Base-by-base conservation (phyloP, 2,797 vertebrate genomes). In the Amblyopsis hoosieri region DNA sequence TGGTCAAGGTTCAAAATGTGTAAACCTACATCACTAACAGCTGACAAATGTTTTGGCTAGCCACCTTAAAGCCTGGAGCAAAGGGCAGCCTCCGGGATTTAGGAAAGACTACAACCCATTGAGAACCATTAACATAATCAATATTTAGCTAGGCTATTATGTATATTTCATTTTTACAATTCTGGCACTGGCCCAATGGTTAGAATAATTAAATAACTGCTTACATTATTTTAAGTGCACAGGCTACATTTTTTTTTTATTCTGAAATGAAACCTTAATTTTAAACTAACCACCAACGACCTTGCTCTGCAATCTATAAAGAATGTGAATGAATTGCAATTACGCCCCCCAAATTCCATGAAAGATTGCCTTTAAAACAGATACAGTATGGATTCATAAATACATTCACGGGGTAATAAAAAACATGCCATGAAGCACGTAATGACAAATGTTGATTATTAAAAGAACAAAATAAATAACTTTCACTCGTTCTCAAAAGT, bases 361-460 rank as follows among this genome's bases (percentile, higher is more conserved):
- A 37, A 13, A 37, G 23, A 56, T 0, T 73, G 57, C 49, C n/a
- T 62, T 31, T 55, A 56, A 80, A 81, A 76, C 69, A 23, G 59
- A 45, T 10, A 29, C 23, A 29, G 23, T 29, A 50, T 65, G 53
- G 69, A 76, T 66, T 74, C 66, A 71, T 70, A 66, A 69, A 74
- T 65, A 53, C 55, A 64, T 78, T 67, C 23, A 75, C 23, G 66
- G 45, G 67, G 59, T 77, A 72, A 83, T 70, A 78, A 62, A 50
- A 54, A 29, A 65, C 49, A 65, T 69, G 64, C 50, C 66, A 78
- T 78, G 63, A 80, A 74, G 57, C 55, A 76, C 75, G 72, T 69
- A 81, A 56, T 82, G 69, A 83, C 57, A 77, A 84, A 83, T 73
- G 29, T 12, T 50, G 49, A 59, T 66, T 70, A 80, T 84, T 75